These are phyloP conservation scores for Acronicta psi DNA, from an alignment of 2,888 invertebrate genomes.

Conservation along the genomic window DNA sequence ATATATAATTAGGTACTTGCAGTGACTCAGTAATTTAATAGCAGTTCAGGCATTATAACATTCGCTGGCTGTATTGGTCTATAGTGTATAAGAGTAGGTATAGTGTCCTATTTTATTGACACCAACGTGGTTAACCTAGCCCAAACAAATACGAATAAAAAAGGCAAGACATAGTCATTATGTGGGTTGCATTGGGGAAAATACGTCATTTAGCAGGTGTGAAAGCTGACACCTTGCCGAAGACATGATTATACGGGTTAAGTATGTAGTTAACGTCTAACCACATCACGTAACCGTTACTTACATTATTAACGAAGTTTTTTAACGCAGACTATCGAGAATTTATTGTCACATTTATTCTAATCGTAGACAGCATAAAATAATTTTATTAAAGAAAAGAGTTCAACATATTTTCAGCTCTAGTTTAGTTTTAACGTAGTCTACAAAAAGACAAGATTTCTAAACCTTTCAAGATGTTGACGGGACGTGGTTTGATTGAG, in stretches of 20 bases:
- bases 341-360: neutral
- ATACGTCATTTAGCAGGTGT: constrained; percentile 37
- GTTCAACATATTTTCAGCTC: neutral
- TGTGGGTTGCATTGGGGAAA: constrained; percentile 23
- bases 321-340: neutral
- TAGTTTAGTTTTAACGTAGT: neutral
- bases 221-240: constrained; percentile 7
- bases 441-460: neutral
- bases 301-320: constrained; percentile 4
- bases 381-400: neutral
- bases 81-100: neutral
- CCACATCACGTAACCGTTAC: neutral
- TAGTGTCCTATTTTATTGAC: neutral
- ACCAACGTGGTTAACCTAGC: neutral
- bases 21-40: too few species aligned
- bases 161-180: constrained; percentile 32
- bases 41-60: too few species aligned
- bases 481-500: constrained; percentile 20
- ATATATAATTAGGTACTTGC: too few species aligned
- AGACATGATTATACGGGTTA: constrained; percentile 19
- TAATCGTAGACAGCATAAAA: neutral
- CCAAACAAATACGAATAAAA: constrained; percentile 27
- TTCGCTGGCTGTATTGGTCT: too few species aligned
- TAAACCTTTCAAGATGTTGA: neutral
- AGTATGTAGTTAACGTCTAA: constrained; percentile 3